Evolutionary conservation across 2,113 vertebrate genomes (phyloP), one percentile per base, ranked within the genome.

Genomic region (Chaetodon auriga): DNA sequence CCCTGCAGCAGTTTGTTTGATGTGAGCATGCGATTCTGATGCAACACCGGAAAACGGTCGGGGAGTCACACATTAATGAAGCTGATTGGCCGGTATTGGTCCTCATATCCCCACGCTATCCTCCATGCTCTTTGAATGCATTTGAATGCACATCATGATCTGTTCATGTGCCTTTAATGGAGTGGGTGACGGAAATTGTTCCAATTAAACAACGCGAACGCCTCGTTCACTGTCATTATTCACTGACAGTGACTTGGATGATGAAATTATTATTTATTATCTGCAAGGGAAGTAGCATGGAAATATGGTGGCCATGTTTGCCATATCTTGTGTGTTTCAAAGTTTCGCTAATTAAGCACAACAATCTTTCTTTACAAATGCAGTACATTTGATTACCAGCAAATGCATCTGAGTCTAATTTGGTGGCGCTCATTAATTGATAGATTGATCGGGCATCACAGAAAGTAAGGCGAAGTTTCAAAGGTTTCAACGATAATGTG

Each of bases 1-100:
- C 85, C 92, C 85, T 48, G 84, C 81, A 88, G 91, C 90, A 36
- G n/a, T 89, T 80, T 86, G 71, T 91, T 93, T 93, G 90, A 94
- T 85, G 84, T 69, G 43, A 84, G 72, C 80, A 82, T 70, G 75
- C 53, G 78, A 84, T 85, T 75, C 88, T 92, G 90, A 92, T 87
- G 90, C 78, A 92, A 90, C 36, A 75, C 62, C 43, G 61, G 81
- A 89, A 90, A 90, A 83, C 63, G 68, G 68, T 58, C 54, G 11
- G 66, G 63, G 78, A 82, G 75, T 64, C 72, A 23, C 54, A 75
- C 70, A 74, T 73, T 87, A 90, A 90, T 85, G 81, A 90, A 57
- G 51, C 81, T 80, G 70, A 89, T 79, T 75, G 91, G 68, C 49
- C 84, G 35, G 53, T 18, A 36, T 57, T 23, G 66, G 75, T 51